These are phyloP conservation scores for Anoura caudifer DNA, from an alignment of 2,113 vertebrate genomes.

Conservation along the genomic window DNA sequence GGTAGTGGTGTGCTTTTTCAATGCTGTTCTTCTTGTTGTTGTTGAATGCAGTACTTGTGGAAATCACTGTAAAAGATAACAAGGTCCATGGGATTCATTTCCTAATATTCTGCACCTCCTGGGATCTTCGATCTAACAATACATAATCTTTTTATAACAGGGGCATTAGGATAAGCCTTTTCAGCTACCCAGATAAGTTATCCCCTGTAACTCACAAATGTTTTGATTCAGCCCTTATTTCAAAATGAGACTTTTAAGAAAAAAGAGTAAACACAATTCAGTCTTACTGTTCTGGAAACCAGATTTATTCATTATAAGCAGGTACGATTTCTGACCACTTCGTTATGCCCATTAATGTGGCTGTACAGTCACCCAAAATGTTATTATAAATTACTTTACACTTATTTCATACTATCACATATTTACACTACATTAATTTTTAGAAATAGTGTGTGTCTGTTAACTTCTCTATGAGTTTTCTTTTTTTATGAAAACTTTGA, in stretches of 20 bases:
- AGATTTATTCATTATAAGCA: not conserved
- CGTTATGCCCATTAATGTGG: not conserved
- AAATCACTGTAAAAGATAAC: not conserved
- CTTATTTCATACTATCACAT: not conserved
- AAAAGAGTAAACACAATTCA: not conserved
- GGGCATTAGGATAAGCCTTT: not conserved
- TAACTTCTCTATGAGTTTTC: not conserved
- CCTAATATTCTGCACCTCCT: not conserved
- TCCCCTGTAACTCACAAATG: not conserved
- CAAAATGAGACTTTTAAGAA: not conserved
- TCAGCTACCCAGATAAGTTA: not conserved
- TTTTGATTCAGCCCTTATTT: not conserved
- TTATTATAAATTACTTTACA: not conserved
- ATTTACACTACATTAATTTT: not conserved
- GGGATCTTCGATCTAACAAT: not conserved
- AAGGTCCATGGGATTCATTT: not conserved
- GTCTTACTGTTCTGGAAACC: not conserved
- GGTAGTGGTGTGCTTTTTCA: not conserved
- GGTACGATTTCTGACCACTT: not conserved
- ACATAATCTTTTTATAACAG: not conserved
- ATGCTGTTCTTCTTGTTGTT: too few species aligned
- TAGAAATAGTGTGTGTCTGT: not conserved
- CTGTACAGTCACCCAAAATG: not conserved
- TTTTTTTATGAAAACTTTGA: slow-evolving; percentile 18
- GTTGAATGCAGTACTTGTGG: not conserved